Percentiles rank a stretch among this genome's conserved stretches.
These are phyloP conservation scores for Parapristionchus giblindavisi DNA, from an alignment of 2,888 invertebrate genomes.

Conservation along the genomic window DNA sequence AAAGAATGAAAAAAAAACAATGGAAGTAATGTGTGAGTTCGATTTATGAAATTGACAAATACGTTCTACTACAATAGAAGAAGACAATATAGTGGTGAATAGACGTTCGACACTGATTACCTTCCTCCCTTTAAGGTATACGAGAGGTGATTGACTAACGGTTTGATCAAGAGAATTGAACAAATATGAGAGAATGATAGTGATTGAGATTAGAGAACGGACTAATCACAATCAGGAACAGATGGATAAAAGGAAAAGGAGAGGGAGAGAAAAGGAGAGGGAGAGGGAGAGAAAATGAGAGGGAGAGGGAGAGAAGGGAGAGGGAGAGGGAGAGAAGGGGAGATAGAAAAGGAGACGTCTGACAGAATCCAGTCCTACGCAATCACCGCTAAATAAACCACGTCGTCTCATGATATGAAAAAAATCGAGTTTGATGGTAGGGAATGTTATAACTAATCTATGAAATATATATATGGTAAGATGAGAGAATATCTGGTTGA, in stretches of 20 bases:
- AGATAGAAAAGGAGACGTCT: too few species aligned
- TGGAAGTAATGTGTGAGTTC: too few species aligned
- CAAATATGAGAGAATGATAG: background rate
- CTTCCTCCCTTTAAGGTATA: too few species aligned
- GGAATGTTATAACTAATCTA: background rate
- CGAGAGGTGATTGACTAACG: too few species aligned
- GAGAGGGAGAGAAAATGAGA: background rate
- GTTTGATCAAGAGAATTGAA: background rate
- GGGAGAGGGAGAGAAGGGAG: too few species aligned
- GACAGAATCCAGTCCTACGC: too few species aligned
- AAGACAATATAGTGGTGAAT: too few species aligned
- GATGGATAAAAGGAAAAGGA: background rate
- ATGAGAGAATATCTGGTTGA: background rate
- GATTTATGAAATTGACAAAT: background rate
- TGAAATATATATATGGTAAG: background rate
- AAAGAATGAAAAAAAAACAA: too few species aligned
- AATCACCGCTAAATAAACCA: too few species aligned
- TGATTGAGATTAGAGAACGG: background rate
- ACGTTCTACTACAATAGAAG: too few species aligned
- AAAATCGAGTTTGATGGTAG: background rate
- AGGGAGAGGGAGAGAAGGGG: too few species aligned
- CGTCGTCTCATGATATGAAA: background rate
- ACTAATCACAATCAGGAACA: background rate
- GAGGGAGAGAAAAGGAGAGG: background rate
- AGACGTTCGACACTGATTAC: too few species aligned